Evolutionary conservation across 2,113 vertebrate genomes (phyloP), one percentile per base, ranked within the genome.

Genomic region (Aramus guarauna): DNA sequence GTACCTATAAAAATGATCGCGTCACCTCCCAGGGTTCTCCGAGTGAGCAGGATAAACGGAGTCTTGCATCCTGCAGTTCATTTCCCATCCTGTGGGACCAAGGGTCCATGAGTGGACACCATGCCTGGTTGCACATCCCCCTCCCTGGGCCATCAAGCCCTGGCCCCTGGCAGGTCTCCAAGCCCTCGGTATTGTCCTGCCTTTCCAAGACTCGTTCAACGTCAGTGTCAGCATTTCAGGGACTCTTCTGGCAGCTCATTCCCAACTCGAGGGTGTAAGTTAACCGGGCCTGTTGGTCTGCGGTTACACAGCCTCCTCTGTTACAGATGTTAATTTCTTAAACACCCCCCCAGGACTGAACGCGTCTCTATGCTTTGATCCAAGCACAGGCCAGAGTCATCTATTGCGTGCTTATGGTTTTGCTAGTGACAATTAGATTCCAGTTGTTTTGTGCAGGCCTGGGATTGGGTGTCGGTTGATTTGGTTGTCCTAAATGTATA

Each of bases 1-100:
- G 39, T 63, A 89, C 85, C 91, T 94, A 82, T 88, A 93, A 94
- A 96, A 96, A 79, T 9, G 52, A 68, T 87, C 87, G 82, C 29
- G 24, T 93, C 91, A 88, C 19, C 5, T 0, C 48, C 48, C 66
- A 62, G 36, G 62, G 62, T 75, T 43, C 64, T 56, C 34, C 0
- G 14, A 93, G 53, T 4, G 11, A 90, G 76, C 0, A 1, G 88
- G 47, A 91, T 36, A 77, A 71, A 55, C 43, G 4, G 0, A 91
- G 1, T 66, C 73, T 60, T 26, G 1, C 41, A 67, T 45, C n/a
- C 64, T 26, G 34, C 64, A 64, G 69, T 8, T 91, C 48, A 62
- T 92, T 91, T 69, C 29, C 62, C 75, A 83, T 74, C 62, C 64
- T 18, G 0, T 27, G 39, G 69, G 77, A 86, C n/a, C 24, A 4